A percentile compares a stretch with the other conserved stretches of the same genome.
These are phyloP conservation scores for Zaprionus lachaisei DNA, from an alignment of 1,140 invertebrate species.

Conservation along the genomic window DNA sequence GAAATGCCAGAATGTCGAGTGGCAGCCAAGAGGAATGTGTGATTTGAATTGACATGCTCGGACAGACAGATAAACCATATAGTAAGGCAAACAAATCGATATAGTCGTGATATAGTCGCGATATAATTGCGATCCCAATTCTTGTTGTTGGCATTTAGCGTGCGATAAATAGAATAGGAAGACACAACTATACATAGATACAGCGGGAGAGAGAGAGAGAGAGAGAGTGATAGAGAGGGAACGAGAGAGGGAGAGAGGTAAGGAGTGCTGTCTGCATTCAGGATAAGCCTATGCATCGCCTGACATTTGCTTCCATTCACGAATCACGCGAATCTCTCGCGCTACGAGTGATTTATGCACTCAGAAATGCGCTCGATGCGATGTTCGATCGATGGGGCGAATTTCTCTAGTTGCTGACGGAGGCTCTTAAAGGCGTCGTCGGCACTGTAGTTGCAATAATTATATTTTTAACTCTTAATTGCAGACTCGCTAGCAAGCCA, in stretches of 20 bases:
- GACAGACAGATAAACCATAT: conserved; percentile 44
- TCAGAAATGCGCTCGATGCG: conserved; percentile 49
- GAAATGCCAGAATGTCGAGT: conserved; percentile 64
- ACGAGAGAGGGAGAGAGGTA: not conserved
- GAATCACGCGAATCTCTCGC: conserved; percentile 15
- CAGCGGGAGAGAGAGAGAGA: not conserved
- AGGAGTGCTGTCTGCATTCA: conserved; percentile 1
- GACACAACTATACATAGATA: not conserved
- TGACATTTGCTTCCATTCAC: conserved; percentile 33
- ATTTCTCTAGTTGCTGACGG: conserved; percentile 53
- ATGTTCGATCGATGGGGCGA: conserved; percentile 17
- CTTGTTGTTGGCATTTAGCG: conserved; percentile 63
- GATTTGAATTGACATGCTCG: conserved; percentile 54
- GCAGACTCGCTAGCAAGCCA: conserved; percentile 57
- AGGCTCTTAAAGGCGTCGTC: conserved; percentile 6
- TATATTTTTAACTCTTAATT: conserved; percentile 84
- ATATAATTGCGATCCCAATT: conserved; percentile 38
- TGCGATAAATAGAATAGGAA: conserved; percentile 54
- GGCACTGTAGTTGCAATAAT: conserved; percentile 66
- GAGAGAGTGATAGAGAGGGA: not conserved
- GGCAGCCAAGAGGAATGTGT: conserved; percentile 55
- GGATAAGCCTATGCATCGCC: conserved; percentile 19
- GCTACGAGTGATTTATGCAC: conserved; percentile 72
- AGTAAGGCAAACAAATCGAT: conserved; percentile 50
- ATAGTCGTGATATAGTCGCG: conserved; percentile 55